phyloP scores from a whole-genome alignment of 2,888 invertebrate genomes.

The Drosophila austrosaltans region DNA sequence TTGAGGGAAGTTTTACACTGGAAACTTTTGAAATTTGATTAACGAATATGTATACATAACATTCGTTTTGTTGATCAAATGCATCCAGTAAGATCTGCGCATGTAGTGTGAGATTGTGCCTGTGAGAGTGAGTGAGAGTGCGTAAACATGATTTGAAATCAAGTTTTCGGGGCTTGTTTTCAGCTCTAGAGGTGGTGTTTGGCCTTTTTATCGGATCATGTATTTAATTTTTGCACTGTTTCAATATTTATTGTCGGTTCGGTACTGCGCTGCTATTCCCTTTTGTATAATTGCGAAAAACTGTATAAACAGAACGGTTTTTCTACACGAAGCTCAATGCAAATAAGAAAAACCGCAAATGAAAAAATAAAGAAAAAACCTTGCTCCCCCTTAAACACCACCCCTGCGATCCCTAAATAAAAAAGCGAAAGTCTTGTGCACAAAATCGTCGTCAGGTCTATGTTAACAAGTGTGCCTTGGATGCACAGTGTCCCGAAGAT shows the following conservation, averaged over 20 bases:
- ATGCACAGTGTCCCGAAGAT: slow-evolving; percentile 34
- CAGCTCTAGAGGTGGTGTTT: slow-evolving; percentile 45
- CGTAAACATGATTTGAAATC: slow-evolving; percentile 53
- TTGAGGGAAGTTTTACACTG: slow-evolving; percentile 32
- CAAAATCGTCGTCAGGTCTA: slow-evolving; percentile 36
- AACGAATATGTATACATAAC: slow-evolving; percentile 8
- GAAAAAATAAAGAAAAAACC: slow-evolving; percentile 16
- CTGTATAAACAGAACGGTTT: slow-evolving; percentile 53
- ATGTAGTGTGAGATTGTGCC: not conserved
- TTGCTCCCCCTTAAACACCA: not conserved
- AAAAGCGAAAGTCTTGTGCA: slow-evolving; percentile 39
- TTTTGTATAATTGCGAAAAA: slow-evolving; percentile 60
- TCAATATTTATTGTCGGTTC: slow-evolving; percentile 66
- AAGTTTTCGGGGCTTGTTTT: slow-evolving; percentile 47
- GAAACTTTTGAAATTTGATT: slow-evolving; percentile 34
- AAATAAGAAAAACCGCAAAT: slow-evolving; percentile 48
- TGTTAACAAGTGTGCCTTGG: slow-evolving; percentile 43
- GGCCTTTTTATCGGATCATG: slow-evolving; percentile 55
- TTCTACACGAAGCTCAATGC: slow-evolving; percentile 32
- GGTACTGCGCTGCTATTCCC: slow-evolving; percentile 31
- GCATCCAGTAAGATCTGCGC: slow-evolving; percentile 6
- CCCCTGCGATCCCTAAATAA: not conserved
- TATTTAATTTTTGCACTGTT: slow-evolving; percentile 67
- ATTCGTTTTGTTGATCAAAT: slow-evolving; percentile 18
- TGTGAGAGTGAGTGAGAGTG: slow-evolving; percentile 25